Base-by-base conservation (phyloP, 2,113 vertebrate genomes). In the Rhinopomastus cyanomelas region DNA sequence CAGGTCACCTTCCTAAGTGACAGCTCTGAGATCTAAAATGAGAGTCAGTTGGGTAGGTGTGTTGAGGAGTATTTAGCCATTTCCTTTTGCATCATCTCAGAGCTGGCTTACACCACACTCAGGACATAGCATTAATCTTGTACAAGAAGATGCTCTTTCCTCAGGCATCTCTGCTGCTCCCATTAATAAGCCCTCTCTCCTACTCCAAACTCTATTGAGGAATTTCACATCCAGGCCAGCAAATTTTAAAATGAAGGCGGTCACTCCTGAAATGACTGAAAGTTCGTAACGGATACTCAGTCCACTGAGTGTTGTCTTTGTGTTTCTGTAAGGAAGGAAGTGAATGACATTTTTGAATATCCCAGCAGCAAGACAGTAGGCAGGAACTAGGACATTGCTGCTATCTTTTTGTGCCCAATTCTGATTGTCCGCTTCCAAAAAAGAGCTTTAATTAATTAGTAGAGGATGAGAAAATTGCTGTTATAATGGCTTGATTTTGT, bases 361-460 rank as follows among this genome's bases (percentile, higher is more conserved):
- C 86, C 81, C 76, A 88, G 34, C 19, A 65, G 42, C 61, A 83
- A 61, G 73, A 42, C 9, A 55, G 69, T 57, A 84, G 66, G 51
- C 61, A 86, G 80, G 48, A 92, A 62, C 64, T 29, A 66, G 29
- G 48, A 92, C 36, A 83, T 36, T 75, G 25, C 61, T 89, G 25
- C 59, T 86, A 30, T 65, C 61, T 84, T 82, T 27, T 75, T 86
- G 2, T 78, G 44, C 65, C 65, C 27, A 86, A 26, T 67, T 91
- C 73, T 55, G 30, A 27, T 44, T 29, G 86, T 68, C 72, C 0
- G 0, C 68, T 79, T 92, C 69, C 39, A 53, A 75, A 91, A 93
- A 81, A 71, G 69, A 68, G 22, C n/a, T 92, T 78, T 81, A 95
- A 88, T 91, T 95, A 91, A 91, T 92, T 86, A 86, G 46, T 84